Percentiles rank a stretch among this genome's conserved stretches.
phyloP scores from a whole-genome alignment of 2,797 vertebrate genomes.

The Sciaenops ocellatus region DNA sequence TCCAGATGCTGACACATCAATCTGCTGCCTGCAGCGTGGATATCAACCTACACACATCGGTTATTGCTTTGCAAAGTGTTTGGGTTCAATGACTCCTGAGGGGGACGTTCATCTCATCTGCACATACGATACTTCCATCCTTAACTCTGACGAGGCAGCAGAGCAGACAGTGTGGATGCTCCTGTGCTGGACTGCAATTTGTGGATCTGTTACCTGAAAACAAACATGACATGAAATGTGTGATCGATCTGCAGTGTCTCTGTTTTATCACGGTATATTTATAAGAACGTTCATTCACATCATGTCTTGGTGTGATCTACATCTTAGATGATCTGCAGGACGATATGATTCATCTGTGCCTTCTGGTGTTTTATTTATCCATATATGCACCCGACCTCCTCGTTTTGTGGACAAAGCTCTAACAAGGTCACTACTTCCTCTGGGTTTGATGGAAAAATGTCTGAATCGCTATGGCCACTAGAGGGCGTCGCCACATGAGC shows the following conservation, averaged over 20 bases:
- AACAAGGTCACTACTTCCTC: not conserved
- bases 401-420: not conserved
- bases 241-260: not conserved
- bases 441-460: not conserved
- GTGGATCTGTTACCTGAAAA: not conserved
- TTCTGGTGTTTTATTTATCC: not conserved
- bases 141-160: not conserved
- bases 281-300: no score
- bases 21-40: not conserved
- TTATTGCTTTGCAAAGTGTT: slow-evolving; percentile 26
- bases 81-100: slow-evolving; percentile 9
- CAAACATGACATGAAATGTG: not conserved
- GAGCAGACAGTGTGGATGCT: not conserved
- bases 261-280: not conserved
- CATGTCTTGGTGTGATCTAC: no score
- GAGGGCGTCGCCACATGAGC: not conserved
- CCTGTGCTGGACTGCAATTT: not conserved
- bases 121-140: not conserved
- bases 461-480: not conserved
- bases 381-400: not conserved
- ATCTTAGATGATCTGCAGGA: not conserved
- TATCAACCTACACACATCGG: slow-evolving; percentile 22
- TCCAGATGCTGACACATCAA: slow-evolving; percentile 20
- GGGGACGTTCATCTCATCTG: not conserved
- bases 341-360: no score